Evolutionary conservation across 2,797 vertebrate species (phyloP), one percentile per base, ranked within the genome.

Genomic region (Oceanodroma leucorhoa): DNA sequence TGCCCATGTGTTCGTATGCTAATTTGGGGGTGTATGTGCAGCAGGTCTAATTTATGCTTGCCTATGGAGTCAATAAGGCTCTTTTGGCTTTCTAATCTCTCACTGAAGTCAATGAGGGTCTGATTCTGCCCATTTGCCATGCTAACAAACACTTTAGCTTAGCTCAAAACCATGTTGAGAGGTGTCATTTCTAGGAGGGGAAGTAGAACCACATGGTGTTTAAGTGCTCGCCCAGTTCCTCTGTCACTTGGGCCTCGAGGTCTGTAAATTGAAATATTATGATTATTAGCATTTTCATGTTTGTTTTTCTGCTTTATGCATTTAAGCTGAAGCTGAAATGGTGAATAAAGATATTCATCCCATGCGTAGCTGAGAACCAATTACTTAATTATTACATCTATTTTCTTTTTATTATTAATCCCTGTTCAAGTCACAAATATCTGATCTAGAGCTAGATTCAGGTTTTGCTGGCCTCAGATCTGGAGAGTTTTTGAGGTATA

Each of bases 1-100:
- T 30, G 32, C 10, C 41, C 1, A 0, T 16, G 76, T 46, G 45
- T 40, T 67, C 5, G 0, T 20, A 23, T 54, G 15, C 8, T 34
- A 18, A 40, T 89, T 45, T 67, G 10, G 17, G 34, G 2, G 2
- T 13, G 4, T n/a, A 10, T 23, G 14, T 32, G 21, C 11, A 30
- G 45, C 15, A 36, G 15, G 18, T 58, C 38, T 62, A 16, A 66
- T 45, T 81, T 60, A n/a, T 38, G 8, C 54, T 45, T 73, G 36
- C 30, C 9, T 60, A 0, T n/a, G 32, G 3, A 2, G 12, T 67
- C 18, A 45, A 0, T 24, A 51, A 64, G 36, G 50, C 53, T 43
- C 10, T 67, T 92, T 61, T 17, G 9, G 9, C 43, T 88, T 79
- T 45, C 17, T 46, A 6, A 40, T 53, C 51, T 79, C 36, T 66